These are phyloP conservation scores for Falco naumanni DNA, from an alignment of 2,797 vertebrate species.

Conservation along the genomic window DNA sequence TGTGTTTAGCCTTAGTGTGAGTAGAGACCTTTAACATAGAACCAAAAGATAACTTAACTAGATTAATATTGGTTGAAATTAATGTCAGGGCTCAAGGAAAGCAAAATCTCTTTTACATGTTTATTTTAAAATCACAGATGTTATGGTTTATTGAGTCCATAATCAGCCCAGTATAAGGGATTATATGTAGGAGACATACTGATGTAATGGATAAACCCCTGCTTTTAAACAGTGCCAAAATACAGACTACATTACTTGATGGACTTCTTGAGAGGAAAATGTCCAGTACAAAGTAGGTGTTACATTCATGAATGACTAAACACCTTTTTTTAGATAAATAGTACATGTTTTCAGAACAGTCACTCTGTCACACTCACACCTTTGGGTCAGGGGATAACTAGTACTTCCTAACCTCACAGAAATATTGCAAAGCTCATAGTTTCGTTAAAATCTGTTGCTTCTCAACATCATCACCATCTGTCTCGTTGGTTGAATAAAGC, in stretches of 20 bases:
- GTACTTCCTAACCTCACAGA: background rate
- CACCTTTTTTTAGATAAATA: background rate
- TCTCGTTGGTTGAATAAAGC: background rate
- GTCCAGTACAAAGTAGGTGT: background rate
- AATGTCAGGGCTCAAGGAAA: background rate
- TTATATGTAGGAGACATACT: background rate
- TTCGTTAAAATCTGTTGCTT: background rate
- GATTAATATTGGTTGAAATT: background rate
- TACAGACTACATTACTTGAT: background rate
- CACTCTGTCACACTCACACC: background rate
- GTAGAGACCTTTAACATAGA: background rate
- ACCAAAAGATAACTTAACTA: background rate
- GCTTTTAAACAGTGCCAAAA: background rate
- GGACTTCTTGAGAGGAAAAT: background rate
- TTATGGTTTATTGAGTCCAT: background rate
- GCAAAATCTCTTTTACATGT: background rate
- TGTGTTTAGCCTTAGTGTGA: background rate
- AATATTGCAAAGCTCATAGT: background rate
- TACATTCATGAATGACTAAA: background rate
- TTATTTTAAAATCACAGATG: background rate
- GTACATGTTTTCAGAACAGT: background rate
- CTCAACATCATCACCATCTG: background rate
- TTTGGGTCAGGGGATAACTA: background rate
- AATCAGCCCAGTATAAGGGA: background rate
- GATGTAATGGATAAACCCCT: background rate